Percentiles rank a stretch among this genome's conserved stretches.
phyloP scores from a whole-genome alignment of 1,140 invertebrate genomes.

The Batillaria attramentaria region DNA sequence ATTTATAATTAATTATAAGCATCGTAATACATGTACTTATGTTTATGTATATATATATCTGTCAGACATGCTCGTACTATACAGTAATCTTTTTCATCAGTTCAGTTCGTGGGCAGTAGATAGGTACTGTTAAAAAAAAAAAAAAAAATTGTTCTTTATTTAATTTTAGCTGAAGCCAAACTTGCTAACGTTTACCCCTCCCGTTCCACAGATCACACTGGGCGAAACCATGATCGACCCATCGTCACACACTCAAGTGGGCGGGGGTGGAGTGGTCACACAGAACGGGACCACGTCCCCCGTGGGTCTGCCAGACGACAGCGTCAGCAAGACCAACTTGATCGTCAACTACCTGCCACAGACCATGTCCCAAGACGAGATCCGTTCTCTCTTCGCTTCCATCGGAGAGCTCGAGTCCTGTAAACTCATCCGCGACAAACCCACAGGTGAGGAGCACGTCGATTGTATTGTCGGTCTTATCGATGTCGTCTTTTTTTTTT shows the following conservation, averaged over 20 bases:
- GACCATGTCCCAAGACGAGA: slow-evolving; percentile 99
- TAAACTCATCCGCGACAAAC: slow-evolving; percentile 98
- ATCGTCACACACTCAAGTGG: slow-evolving; percentile 43
- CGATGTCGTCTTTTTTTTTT: no score
- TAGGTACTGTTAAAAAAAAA: no score
- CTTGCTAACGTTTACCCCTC: no score
- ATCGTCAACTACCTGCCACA: slow-evolving; percentile 99
- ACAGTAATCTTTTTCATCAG: no score
- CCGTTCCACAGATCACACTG: slow-evolving; percentile 52
- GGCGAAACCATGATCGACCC: slow-evolving; percentile 53
- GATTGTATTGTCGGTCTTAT: no score
- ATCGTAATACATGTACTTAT: no score
- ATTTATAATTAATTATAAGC: no score
- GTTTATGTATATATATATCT: no score
- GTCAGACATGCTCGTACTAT: no score
- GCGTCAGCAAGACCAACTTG: slow-evolving; percentile 96
- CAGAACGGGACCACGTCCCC: slow-evolving; percentile 64
- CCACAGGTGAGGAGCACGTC: slow-evolving; percentile 82
- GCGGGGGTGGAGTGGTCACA: slow-evolving; percentile 35
- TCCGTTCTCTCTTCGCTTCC: slow-evolving; percentile 95
- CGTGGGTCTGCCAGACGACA: slow-evolving; percentile 70
- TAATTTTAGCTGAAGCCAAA: no score
- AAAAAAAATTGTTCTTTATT: no score
- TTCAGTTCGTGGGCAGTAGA: no score
- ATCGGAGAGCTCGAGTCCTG: slow-evolving; percentile 99